phyloP scores from a whole-genome alignment of 2,113 vertebrate genomes.

The Danio rerio region DNA sequence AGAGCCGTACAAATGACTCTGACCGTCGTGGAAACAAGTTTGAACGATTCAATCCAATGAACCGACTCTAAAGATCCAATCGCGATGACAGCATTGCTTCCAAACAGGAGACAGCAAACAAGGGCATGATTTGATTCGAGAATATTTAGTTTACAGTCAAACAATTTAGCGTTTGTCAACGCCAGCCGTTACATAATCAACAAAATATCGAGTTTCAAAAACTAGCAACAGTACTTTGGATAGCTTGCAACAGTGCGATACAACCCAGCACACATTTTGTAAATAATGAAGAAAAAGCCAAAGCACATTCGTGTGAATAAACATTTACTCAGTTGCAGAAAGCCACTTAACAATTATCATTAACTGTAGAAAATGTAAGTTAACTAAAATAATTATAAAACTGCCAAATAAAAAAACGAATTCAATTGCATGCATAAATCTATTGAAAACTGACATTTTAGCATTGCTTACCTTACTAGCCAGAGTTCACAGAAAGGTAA shows the following conservation, averaged over 20 bases:
- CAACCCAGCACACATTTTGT: not conserved
- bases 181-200: not conserved
- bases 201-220: not conserved
- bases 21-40: not conserved
- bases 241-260: not conserved
- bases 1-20: not conserved
- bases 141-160: not conserved
- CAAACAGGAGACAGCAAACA: constrained; percentile 1
- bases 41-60: not conserved
- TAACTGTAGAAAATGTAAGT: not conserved
- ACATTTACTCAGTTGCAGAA: not conserved
- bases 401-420: not conserved
- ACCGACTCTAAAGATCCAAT: not conserved
- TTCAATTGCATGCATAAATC: not conserved
- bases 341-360: not conserved
- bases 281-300: not conserved
- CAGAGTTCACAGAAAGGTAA: constrained; percentile 11
- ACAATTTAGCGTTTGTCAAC: not conserved
- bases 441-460: not conserved
- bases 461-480: constrained; percentile 11
- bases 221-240: not conserved
- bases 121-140: not conserved
- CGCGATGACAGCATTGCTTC: not conserved
- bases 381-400: not conserved
- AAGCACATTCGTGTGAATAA: no score